Conservation (phyloP, 2,888 invertebrate genomes). For the Rugalucina vietnamica region DNA sequence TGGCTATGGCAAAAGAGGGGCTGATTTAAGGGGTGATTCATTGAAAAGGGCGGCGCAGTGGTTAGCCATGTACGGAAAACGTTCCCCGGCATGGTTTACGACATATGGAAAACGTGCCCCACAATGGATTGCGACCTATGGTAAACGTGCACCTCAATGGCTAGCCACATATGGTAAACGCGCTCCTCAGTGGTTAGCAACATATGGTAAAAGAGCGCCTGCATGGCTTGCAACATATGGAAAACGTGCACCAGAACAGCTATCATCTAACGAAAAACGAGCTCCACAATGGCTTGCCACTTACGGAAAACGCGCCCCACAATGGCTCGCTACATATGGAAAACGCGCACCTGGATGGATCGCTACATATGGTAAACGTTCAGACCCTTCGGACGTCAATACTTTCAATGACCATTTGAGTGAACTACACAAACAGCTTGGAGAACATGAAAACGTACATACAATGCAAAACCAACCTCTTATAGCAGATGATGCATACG, state of each 20-base stretch:
- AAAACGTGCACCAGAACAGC: background rate
- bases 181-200: background rate
- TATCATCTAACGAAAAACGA: background rate
- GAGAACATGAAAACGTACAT: no score
- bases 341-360: background rate
- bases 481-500: no score
- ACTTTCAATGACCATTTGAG: background rate
- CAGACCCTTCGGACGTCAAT: background rate
- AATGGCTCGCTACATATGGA: background rate
- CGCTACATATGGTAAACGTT: background rate
- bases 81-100: background rate
- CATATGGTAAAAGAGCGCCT: background rate
- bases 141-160: background rate
- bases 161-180: background rate
- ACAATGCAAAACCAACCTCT: no score
- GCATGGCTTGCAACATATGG: background rate
- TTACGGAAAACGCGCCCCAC: background rate
- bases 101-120: conserved; percentile 1
- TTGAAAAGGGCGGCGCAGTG: background rate
- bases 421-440: background rate
- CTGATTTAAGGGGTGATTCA: background rate
- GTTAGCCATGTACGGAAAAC: background rate
- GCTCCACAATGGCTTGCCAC: background rate
- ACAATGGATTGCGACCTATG: background rate
- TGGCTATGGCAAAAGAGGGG: background rate